phyloP scores from a whole-genome alignment of 2,113 vertebrate species.

The Leucopsar rothschildi region DNA sequence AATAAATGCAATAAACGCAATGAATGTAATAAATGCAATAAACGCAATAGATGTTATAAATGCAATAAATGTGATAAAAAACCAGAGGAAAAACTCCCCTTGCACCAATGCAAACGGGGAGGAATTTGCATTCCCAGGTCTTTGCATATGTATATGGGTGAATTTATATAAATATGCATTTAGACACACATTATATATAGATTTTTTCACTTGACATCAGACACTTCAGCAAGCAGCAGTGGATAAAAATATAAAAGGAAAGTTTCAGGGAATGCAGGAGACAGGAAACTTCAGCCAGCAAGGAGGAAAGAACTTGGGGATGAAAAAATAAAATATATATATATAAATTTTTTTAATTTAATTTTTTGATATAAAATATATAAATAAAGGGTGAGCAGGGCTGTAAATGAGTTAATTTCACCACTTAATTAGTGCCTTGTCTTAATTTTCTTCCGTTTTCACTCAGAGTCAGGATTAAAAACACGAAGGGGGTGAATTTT shows the following conservation, averaged over 20 bases:
- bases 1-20: no score
- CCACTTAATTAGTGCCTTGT: no score
- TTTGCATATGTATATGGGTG: neutral
- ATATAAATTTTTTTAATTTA: no score
- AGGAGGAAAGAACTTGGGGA: neutral
- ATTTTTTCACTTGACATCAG: conserved; percentile 15
- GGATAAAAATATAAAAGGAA: neutral
- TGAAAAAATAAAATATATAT: neutral
- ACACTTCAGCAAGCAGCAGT: neutral
- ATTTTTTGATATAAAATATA: neutral
- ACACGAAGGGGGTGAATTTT: no score
- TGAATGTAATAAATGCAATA: no score
- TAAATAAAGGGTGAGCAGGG: neutral
- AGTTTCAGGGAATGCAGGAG: neutral
- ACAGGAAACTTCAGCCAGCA: neutral
- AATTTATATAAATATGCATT: conserved; percentile 27
- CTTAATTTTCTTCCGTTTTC: no score
- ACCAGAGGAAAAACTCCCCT: neutral
- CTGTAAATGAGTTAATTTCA: neutral
- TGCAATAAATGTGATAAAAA: neutral
- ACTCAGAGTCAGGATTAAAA: no score
- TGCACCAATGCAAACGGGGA: neutral
- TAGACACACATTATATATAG: conserved; percentile 23
- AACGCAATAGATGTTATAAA: no score
- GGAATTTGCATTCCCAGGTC: neutral